Percentiles rank a stretch among this genome's conserved stretches.
Evolutionary conservation across 92 coral and sea anemone genomes (phyloP).

Genomic region (Epizoanthus ramosus): DNA sequence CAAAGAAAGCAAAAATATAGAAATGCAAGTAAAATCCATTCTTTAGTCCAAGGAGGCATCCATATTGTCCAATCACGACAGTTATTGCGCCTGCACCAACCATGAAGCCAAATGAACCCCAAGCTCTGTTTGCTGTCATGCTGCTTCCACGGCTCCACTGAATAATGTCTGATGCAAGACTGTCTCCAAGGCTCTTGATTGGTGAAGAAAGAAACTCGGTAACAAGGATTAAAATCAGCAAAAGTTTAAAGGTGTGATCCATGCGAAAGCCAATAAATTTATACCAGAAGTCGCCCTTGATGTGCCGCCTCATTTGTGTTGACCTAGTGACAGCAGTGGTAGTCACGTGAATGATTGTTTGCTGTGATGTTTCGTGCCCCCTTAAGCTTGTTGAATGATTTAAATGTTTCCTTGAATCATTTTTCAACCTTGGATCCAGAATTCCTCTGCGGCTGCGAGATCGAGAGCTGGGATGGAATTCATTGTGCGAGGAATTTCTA

Average conservation of each 20-base stretch:
- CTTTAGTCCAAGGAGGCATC: slow-evolving; percentile 69
- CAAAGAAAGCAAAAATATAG: slow-evolving; percentile 70
- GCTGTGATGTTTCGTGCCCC: not conserved
- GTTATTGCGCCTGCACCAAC: slow-evolving; percentile 74
- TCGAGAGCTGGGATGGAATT: not conserved
- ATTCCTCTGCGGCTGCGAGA: slow-evolving; percentile 1
- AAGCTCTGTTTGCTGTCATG: slow-evolving; percentile 46
- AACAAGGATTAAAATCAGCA: slow-evolving; percentile 61
- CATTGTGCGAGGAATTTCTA: slow-evolving; percentile 16
- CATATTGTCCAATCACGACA: slow-evolving; percentile 71
- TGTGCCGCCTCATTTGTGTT: not conserved
- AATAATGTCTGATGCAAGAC: slow-evolving; percentile 70
- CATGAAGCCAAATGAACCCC: slow-evolving; percentile 75
- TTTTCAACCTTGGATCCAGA: not conserved
- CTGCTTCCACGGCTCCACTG: slow-evolving; percentile 64
- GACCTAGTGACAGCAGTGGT: not conserved
- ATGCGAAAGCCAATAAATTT: slow-evolving; percentile 70
- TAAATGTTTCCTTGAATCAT: not conserved
- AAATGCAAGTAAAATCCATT: slow-evolving; percentile 90
- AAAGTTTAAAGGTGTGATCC: slow-evolving; percentile 66
- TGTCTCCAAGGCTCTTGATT: slow-evolving; percentile 62
- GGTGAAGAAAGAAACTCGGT: slow-evolving; percentile 84
- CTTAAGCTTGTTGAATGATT: slow-evolving; percentile 18
- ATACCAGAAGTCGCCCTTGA: slow-evolving; percentile 22
- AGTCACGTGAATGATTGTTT: not conserved